A percentile compares a stretch with the other conserved stretches of the same genome.
phyloP scores from a whole-genome alignment of 2,797 vertebrate genomes.

The Typhlichthys eigenmanni region DNA sequence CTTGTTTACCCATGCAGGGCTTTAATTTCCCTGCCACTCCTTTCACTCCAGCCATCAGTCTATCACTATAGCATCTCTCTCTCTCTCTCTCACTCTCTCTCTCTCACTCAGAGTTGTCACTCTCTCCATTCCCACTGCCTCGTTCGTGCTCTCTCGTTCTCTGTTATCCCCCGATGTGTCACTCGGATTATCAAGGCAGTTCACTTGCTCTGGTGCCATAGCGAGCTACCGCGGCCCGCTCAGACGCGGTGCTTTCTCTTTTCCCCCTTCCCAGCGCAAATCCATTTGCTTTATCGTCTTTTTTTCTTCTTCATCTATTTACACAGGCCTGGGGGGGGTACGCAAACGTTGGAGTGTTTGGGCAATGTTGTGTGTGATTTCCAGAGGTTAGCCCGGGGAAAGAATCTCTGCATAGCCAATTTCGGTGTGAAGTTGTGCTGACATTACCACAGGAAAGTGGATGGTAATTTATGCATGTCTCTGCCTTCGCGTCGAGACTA shows the following conservation, averaged over 20 bases:
- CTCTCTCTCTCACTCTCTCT: neutral
- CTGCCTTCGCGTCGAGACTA: slow-evolving; percentile 30
- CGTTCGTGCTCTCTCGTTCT: neutral
- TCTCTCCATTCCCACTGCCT: slow-evolving; percentile 15
- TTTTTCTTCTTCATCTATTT: slow-evolving; percentile 53
- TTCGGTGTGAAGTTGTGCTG: slow-evolving; percentile 40
- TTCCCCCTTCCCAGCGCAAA: slow-evolving; percentile 23
- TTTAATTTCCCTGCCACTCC: slow-evolving; percentile 61
- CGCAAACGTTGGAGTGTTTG: slow-evolving; percentile 38
- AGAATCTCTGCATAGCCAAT: slow-evolving; percentile 45
- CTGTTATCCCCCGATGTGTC: slow-evolving; percentile 5
- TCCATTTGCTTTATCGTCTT: slow-evolving; percentile 54
- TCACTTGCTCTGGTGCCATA: neutral
- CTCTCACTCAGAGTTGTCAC: neutral
- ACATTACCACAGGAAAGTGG: slow-evolving; percentile 33
- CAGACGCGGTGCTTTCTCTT: slow-evolving; percentile 20
- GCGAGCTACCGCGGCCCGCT: slow-evolving; percentile 27
- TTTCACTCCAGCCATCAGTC: slow-evolving; percentile 40
- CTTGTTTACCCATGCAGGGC: slow-evolving; percentile 63
- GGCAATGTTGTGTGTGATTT: slow-evolving; percentile 53
- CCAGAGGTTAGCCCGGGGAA: slow-evolving; percentile 43
- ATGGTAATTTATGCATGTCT: slow-evolving; percentile 55
- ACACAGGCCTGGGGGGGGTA: slow-evolving; percentile 29
- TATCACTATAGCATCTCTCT: slow-evolving; percentile 11
- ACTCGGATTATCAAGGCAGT: slow-evolving; percentile 27